Conservation (phyloP, 2,888 invertebrate species). For the Bedellia somnulentella region DNA sequence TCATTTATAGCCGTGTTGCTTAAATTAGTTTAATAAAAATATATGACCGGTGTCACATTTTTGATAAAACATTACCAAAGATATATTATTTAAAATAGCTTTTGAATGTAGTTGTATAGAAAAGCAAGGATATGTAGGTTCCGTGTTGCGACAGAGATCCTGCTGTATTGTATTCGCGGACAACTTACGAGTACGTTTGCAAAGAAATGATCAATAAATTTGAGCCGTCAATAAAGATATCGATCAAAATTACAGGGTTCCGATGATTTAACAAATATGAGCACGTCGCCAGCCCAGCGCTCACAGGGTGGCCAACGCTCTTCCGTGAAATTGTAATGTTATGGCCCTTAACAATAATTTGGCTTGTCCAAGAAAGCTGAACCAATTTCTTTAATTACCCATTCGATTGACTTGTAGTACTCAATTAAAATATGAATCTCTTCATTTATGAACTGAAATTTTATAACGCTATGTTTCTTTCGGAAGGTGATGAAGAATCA, state of each 20-base stretch:
- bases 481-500: no score
- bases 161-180: constrained; percentile 38
- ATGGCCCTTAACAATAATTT: constrained; percentile 45
- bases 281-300: constrained; percentile 35
- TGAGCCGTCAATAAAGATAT: constrained; percentile 56
- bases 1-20: no score
- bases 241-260: constrained; percentile 60
- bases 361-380: constrained; percentile 32
- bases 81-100: no score
- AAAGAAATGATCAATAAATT: constrained; percentile 58
- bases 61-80: no score
- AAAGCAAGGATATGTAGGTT: no score
- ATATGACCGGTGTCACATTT: no score
- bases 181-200: constrained; percentile 43
- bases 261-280: constrained; percentile 59
- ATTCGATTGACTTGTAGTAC: constrained; percentile 31
- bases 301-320: constrained; percentile 43
- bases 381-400: constrained; percentile 46
- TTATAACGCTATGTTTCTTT: constrained; percentile 28
- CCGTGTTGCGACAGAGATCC: constrained; percentile 5
- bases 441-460: constrained; percentile 30
- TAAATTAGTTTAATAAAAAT: no score
- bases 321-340: constrained; percentile 51
- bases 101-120: no score
- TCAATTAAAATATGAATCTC: constrained; percentile 31